phyloP scores from a whole-genome alignment of 2,797 vertebrate genomes.

The Thalassophryne amazonica region DNA sequence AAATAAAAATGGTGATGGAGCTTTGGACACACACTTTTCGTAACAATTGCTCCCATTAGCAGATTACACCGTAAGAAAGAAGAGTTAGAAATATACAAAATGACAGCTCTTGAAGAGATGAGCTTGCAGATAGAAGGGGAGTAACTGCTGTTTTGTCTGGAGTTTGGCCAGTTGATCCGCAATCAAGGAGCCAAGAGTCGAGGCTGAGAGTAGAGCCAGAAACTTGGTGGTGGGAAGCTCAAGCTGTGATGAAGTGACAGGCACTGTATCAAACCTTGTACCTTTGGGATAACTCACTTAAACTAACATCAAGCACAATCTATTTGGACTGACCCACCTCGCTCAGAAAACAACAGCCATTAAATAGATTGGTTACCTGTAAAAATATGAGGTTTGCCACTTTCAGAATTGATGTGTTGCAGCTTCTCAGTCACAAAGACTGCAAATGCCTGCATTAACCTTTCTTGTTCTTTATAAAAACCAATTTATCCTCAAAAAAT shows the following conservation, averaged over 20 bases:
- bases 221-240: background rate
- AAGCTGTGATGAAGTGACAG: background rate
- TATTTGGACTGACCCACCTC: conserved; percentile 13
- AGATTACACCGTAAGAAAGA: no score
- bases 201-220: background rate
- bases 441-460: conserved; percentile 48
- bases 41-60: no score
- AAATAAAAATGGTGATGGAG: no score
- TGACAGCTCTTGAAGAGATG: background rate
- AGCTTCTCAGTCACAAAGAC: background rate
- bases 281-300: conserved; percentile 4
- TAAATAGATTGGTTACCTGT: conserved; percentile 38
- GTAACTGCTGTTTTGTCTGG: background rate
- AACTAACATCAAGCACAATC: conserved; percentile 2
- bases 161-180: background rate
- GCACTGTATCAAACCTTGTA: background rate
- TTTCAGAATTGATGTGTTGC: conserved; percentile 32
- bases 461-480: conserved; percentile 47
- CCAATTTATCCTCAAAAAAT: conserved; percentile 44
- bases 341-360: conserved; percentile 29
- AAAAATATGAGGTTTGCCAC: conserved; percentile 44
- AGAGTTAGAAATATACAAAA: no score
- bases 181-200: background rate
- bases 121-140: background rate
- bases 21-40: no score